Base-by-base conservation (phyloP, 2,113 vertebrate species). In the Apus apus region DNA sequence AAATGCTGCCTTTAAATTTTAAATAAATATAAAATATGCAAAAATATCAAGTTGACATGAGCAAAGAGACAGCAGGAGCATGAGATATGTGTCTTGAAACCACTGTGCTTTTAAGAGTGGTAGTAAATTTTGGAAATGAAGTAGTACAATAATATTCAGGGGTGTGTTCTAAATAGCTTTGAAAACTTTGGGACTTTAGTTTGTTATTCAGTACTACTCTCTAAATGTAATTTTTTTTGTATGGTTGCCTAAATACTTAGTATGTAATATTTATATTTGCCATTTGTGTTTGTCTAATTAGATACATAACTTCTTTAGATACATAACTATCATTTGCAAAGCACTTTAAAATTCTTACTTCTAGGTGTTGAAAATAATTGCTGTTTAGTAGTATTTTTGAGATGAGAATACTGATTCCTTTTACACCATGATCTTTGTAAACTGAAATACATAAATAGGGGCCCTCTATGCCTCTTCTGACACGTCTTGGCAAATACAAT, bases 1-100 rank as follows among this genome's bases (percentile, higher is more conserved):
- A 71, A 74, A 67, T 45, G 79, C 27, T 84, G 75, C 26, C 53
- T 81, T 89, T 97, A 62, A 93, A 96, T 96, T 93, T 96, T 95
- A 45, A 88, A 96, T 88, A 64, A 9, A 2, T 34, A 83, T 93
- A 78, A 84, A 86, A 86, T 64, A 88, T 86, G 64, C 90, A 94
- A 64, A 70, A 58, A 67, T 79, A 70, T 84, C 50, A 83, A 92
- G 89, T 10, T 10, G 19, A 74, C 81, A 74, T 64, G 79, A 90
- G 76, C 29, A 9, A 30, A 40, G 75, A 85, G 77, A 66, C 56
- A 92, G 53, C 32, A 19, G 71, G 74, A 62, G 9, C 9, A 6
- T 38, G 76, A 95, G 86, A 48, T n/a, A 9, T 4, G 18, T 8
- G 75, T 16, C 72, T 29, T 5, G 64, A 77, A 92, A n/a, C 21